phyloP scores from a whole-genome alignment of 2,888 invertebrate species.

The Mayetiola destructor region DNA sequence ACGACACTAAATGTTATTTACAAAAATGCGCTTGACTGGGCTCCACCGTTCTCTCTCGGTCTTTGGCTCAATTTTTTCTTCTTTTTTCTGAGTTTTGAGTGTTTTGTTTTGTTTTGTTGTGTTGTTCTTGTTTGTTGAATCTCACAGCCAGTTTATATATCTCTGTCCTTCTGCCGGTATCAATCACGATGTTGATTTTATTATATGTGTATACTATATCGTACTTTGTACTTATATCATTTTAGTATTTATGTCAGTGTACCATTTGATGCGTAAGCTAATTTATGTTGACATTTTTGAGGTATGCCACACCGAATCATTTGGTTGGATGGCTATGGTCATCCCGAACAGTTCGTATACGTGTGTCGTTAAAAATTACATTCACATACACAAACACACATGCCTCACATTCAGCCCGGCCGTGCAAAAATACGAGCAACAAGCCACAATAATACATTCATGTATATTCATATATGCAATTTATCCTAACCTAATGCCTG shows the following conservation, averaged over 20 bases:
- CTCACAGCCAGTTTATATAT: too few species aligned
- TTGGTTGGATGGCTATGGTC: slow-evolving; percentile 24
- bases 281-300: slow-evolving; percentile 27
- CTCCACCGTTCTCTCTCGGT: background rate
- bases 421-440: too few species aligned
- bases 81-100: background rate
- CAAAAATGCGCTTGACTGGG: too few species aligned
- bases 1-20: too few species aligned
- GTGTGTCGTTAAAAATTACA: background rate
- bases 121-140: too few species aligned
- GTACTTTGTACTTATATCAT: slow-evolving; percentile 7
- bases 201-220: background rate
- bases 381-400: background rate
- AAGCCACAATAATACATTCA: too few species aligned
- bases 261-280: slow-evolving; percentile 22
- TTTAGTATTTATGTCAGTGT: slow-evolving; percentile 14
- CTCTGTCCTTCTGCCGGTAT: background rate
- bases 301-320: slow-evolving; percentile 27
- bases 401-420: background rate
- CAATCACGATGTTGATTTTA: background rate
- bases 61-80: background rate
- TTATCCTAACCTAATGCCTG: too few species aligned
- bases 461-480: too few species aligned
- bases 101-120: too few species aligned
- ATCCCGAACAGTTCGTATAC: background rate